A percentile compares a stretch with the other conserved stretches of the same genome.
phyloP scores from a whole-genome alignment of 2,888 invertebrate genomes.

The Pristionchus japonicus region DNA sequence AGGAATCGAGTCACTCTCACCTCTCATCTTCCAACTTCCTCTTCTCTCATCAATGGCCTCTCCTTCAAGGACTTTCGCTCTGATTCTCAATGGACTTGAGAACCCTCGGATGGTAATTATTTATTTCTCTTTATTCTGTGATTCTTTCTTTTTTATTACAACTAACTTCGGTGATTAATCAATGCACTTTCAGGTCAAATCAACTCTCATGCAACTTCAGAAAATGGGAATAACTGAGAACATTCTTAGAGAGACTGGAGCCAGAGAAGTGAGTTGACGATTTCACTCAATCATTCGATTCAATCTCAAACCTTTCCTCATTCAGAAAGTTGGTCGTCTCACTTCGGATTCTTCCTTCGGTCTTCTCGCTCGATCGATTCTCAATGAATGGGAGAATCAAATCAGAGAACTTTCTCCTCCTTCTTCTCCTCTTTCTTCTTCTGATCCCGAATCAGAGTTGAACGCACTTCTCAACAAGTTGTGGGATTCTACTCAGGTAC shows the following conservation, averaged over 20 bases:
- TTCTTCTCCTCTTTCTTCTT: background rate
- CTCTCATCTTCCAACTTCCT: background rate
- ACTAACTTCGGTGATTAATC: background rate
- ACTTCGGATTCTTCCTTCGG: background rate
- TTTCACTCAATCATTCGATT: background rate
- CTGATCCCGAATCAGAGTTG: background rate
- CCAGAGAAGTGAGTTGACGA: background rate
- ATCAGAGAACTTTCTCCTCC: background rate
- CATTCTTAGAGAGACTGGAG: background rate
- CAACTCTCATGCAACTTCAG: background rate
- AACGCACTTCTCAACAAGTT: background rate
- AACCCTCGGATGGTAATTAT: background rate
- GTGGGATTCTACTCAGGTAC: background rate
- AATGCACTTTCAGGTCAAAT: background rate
- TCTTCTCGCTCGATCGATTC: background rate
- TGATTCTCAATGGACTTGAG: background rate
- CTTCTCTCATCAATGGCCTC: background rate
- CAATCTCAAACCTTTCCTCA: background rate
- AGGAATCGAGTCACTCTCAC: background rate
- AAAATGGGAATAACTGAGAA: background rate
- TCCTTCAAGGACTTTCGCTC: background rate
- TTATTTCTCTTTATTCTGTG: background rate
- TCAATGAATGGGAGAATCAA: background rate
- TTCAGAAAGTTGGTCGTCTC: background rate
- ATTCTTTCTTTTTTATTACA: background rate